Evolutionary conservation across 2,113 vertebrate genomes (phyloP).

Genomic region (Cyprinus carpio): DNA sequence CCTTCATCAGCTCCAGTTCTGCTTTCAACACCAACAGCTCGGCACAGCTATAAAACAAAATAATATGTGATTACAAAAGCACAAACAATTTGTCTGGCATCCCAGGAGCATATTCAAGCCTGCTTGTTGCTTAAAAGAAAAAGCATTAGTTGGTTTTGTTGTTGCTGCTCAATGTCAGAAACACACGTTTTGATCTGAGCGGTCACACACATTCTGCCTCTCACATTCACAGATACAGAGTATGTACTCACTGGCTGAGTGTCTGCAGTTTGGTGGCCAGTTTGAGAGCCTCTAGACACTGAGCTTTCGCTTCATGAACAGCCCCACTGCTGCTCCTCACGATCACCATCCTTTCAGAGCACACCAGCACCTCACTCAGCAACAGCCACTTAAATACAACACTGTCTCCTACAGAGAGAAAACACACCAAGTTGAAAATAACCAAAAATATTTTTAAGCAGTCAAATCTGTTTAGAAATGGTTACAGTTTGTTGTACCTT

Average conservation of each 20-base stretch:
- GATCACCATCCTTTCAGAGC: constrained; percentile 78
- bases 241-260: constrained; percentile 77
- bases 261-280: constrained; percentile 84
- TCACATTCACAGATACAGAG: not conserved
- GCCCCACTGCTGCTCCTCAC: constrained; percentile 75
- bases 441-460: too few species aligned
- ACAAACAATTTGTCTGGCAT: not conserved
- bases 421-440: not conserved
- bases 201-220: not conserved
- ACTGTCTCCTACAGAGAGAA: constrained; percentile 78
- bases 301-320: constrained; percentile 82
- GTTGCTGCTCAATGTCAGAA: not conserved
- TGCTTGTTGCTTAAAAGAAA: not conserved
- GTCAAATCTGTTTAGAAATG: not conserved
- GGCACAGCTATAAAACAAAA: constrained; percentile 74
- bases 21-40: constrained; percentile 86
- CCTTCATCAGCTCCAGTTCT: constrained; percentile 84
- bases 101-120: not conserved
- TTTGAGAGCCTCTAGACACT: constrained; percentile 86
- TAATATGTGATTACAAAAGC: not conserved
- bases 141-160: not conserved
- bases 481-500: constrained; percentile 67
- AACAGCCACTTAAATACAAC: constrained; percentile 89
- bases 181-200: not conserved
- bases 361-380: constrained; percentile 81